Percentiles rank a stretch among this genome's conserved stretches.
Evolutionary conservation across 2,888 invertebrate species (phyloP).

Genomic region (Orgyia antiqua): DNA sequence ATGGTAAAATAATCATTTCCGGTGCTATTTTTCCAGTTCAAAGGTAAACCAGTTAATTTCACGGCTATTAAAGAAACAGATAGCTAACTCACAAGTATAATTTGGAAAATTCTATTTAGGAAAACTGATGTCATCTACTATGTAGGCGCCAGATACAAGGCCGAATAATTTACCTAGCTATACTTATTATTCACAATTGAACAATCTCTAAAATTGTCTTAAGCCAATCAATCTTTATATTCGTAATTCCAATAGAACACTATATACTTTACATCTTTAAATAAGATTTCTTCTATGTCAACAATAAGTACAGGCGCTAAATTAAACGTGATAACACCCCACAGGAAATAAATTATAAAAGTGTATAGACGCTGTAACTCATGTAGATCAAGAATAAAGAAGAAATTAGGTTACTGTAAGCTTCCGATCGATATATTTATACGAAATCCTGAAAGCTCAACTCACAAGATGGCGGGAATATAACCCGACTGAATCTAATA

Average conservation of each 20-base stretch:
- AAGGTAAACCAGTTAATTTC: conserved; percentile 22
- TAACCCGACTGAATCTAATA: conserved; percentile 45
- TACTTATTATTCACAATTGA: conserved; percentile 34
- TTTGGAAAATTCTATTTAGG: conserved; percentile 59
- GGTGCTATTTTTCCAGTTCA: conserved; percentile 9
- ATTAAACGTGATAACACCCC: conserved; percentile 14
- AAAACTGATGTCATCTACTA: conserved; percentile 66
- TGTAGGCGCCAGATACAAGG: conserved; percentile 61
- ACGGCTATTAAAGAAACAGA: conserved; percentile 9
- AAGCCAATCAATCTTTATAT: too few relatives aligned
- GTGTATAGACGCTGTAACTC: conserved; percentile 24
- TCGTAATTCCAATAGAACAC: too few relatives aligned
- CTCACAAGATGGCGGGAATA: conserved; percentile 73
- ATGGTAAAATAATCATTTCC: too few relatives aligned
- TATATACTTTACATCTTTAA: conserved; percentile 10
- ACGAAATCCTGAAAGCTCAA: conserved; percentile 69
- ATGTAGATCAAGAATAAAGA: conserved; percentile 34
- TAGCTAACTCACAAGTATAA: conserved; percentile 39
- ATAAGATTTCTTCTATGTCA: conserved; percentile 39
- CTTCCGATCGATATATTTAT: conserved; percentile 72
- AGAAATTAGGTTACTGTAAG: conserved; percentile 59
- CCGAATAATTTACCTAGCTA: conserved; percentile 37
- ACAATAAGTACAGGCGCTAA: conserved; percentile 38
- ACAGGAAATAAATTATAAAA: conserved; percentile 14
- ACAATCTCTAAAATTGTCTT: too few relatives aligned